These are phyloP conservation scores for Mesitornis unicolor DNA, from an alignment of 2,113 vertebrate genomes.

Conservation along the genomic window DNA sequence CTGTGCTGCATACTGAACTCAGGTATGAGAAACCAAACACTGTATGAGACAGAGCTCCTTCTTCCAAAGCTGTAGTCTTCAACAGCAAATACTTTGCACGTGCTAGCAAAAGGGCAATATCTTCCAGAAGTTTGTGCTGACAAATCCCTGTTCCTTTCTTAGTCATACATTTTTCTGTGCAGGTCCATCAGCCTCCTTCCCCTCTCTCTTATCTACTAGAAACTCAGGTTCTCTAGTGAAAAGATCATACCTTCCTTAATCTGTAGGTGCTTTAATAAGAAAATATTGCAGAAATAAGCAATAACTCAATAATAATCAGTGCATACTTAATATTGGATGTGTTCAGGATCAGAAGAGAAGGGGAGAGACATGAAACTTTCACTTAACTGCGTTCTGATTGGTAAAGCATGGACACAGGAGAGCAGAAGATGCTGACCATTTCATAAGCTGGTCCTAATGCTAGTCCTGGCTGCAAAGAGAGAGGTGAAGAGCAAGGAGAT, in stretches of 20 bases:
- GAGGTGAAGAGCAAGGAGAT: background rate
- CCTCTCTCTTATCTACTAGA: background rate
- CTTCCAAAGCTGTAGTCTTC: background rate
- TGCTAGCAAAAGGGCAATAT: background rate
- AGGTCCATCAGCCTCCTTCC: background rate
- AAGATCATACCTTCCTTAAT: background rate
- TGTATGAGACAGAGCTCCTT: background rate
- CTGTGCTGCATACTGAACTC: background rate
- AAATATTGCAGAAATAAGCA: background rate
- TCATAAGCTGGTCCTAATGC: background rate
- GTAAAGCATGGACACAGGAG: background rate
- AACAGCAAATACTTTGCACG: background rate
- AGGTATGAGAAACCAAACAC: background rate
- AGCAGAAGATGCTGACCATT: background rate
- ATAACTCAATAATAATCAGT: background rate
- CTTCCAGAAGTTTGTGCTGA: background rate
- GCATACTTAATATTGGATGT: background rate
- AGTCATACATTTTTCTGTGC: background rate
- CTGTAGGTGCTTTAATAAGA: background rate
- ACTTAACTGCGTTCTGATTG: background rate
- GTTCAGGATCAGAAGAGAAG: background rate
- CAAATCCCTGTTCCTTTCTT: background rate
- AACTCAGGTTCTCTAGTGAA: background rate
- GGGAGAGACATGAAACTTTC: background rate
- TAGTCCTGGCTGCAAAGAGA: background rate